A percentile compares a stretch with the other conserved stretches of the same genome.
These are phyloP conservation scores for Tinamus major DNA, from an alignment of 2,797 vertebrate genomes.

Conservation along the genomic window DNA sequence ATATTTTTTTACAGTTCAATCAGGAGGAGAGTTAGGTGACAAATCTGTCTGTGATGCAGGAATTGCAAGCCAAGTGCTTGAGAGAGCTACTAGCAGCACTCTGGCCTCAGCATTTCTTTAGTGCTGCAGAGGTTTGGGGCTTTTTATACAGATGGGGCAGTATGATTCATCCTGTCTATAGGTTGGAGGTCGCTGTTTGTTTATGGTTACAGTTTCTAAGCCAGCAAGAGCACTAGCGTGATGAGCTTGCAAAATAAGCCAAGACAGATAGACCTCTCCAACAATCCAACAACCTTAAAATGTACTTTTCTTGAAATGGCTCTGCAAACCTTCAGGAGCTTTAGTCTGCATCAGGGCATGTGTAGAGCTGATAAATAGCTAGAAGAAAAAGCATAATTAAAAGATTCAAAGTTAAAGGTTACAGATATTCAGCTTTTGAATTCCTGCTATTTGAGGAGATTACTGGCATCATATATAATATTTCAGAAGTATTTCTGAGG, in stretches of 20 bases:
- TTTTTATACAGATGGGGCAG: not conserved
- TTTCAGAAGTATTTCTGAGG: constrained; percentile 19
- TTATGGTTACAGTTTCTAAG: not conserved
- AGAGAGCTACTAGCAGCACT: not conserved
- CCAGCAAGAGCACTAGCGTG: not conserved
- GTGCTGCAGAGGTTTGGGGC: not conserved
- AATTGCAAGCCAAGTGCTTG: not conserved
- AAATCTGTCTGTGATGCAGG: not conserved
- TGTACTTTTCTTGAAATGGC: constrained; percentile 1
- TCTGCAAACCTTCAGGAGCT: not conserved
- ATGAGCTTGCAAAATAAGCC: constrained; percentile 1
- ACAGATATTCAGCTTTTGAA: not conserved
- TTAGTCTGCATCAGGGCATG: constrained; percentile 29
- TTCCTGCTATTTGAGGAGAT: constrained; percentile 40
- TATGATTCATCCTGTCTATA: not conserved
- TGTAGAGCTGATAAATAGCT: constrained; percentile 52
- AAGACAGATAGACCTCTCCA: constrained; percentile 19
- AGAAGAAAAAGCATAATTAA: constrained; percentile 53
- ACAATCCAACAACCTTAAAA: not conserved
- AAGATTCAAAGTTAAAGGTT: constrained; percentile 57
- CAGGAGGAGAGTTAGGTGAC: not conserved
- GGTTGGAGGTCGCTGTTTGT: not conserved
- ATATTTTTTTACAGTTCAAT: not conserved
- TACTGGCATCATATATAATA: constrained; percentile 17
- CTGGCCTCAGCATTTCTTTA: not conserved